These are phyloP conservation scores for Diploscapter pachys DNA, from an alignment of 1,140 invertebrate species.

Conservation along the genomic window DNA sequence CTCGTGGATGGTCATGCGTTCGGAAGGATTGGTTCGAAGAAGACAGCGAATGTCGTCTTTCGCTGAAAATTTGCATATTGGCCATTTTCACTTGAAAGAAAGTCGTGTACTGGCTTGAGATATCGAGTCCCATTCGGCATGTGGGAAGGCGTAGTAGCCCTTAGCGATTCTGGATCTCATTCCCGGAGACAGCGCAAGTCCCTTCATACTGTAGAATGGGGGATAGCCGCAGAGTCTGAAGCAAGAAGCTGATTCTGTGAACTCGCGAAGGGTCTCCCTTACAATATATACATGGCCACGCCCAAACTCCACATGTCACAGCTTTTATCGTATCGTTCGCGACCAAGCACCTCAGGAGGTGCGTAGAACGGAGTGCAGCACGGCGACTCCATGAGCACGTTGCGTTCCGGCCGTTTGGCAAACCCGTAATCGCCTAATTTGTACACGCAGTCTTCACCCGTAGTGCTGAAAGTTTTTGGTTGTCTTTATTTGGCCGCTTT, in stretches of 20 bases:
- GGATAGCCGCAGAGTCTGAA: conserved; percentile 87
- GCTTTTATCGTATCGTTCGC: conserved; percentile 95
- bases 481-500: too few species aligned
- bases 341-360: conserved; percentile 89
- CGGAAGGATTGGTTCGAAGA: conserved; percentile 82
- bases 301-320: conserved; percentile 98
- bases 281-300: conserved; percentile 96
- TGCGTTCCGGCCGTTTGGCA: conserved; percentile 82
- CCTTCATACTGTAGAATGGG: conserved; percentile 94
- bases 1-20: conserved; percentile 81
- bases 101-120: conserved; percentile 71
- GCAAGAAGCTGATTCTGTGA: conserved; percentile 7
- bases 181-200: conserved; percentile 89
- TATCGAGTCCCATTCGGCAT: conserved; percentile 88
- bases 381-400: conserved; percentile 82
- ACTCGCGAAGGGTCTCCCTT: conserved; percentile 61
- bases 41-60: conserved; percentile 89
- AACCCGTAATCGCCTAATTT: conserved; percentile 99
- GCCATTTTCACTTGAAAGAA: too few species aligned
- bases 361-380: conserved; percentile 99
- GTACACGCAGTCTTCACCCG: conserved; percentile 69
- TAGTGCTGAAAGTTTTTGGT: conserved; percentile 59
- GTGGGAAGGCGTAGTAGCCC: conserved; percentile 91
- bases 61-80: conserved; percentile 61
- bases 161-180: conserved; percentile 94